phyloP scores from a whole-genome alignment of 2,113 vertebrate genomes.

The Ochotona princeps region DNA sequence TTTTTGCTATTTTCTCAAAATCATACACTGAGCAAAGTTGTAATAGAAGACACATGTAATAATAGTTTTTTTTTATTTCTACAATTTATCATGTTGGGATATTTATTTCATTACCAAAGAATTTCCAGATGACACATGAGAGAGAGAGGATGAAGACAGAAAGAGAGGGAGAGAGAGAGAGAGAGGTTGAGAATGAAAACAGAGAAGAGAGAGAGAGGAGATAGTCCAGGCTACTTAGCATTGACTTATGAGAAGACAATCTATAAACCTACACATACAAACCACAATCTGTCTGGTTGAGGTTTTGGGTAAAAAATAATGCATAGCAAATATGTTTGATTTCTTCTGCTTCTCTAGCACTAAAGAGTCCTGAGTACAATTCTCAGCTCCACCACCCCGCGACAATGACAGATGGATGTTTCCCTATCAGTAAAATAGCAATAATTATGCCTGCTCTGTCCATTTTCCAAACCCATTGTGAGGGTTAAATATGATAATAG shows the following conservation, averaged over 20 bases:
- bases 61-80: conserved; percentile 78
- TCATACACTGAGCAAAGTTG: conserved; percentile 73
- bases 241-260: conserved; percentile 56
- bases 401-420: conserved; percentile 9
- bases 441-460: not conserved
- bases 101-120: conserved; percentile 71
- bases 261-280: not conserved
- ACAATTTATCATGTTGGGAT: conserved; percentile 70
- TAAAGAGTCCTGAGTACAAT: not conserved
- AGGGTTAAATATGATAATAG: conserved; percentile 49
- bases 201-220: conserved; percentile 46
- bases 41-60: conserved; percentile 76
- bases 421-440: not conserved
- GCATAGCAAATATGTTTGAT: not conserved
- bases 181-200: not conserved
- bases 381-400: not conserved
- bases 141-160: conserved; percentile 47
- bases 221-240: conserved; percentile 70
- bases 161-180: conserved; percentile 42
- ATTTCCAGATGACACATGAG: not conserved
- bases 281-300: not conserved
- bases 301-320: conserved; percentile 16
- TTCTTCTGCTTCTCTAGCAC: not conserved
- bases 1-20: conserved; percentile 69
- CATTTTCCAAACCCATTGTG: conserved; percentile 25